Evolutionary conservation across 2,113 vertebrate genomes (phyloP), one percentile per base, ranked within the genome.

Genomic region (Notarius lentiginosus): DNA sequence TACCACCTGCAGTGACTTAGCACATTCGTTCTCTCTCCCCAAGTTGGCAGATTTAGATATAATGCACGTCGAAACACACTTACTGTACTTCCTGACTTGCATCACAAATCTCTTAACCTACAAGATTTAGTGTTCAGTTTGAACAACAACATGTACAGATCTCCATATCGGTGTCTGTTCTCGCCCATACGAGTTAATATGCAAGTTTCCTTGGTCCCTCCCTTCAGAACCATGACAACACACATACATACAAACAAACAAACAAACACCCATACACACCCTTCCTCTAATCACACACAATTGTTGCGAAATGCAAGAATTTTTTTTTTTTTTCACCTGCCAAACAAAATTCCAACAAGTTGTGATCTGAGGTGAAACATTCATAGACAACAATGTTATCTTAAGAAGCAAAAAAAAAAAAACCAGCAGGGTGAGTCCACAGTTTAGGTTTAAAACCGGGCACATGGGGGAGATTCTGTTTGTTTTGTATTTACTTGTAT

Each of bases 221-320:
- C 24, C 5, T 84, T 72, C 56, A 75, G 18, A 14, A 72, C 86
- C 86, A 87, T 87, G 68, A 87, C 84, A 87, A 84, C 75, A 86
- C 10, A 27, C 24, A 80, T 49, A 30, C 70, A 86, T 24, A 89
- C 24, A 84, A 55, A 66, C 70, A 86, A 30, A 89, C 24, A 84
- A 55, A 66, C 72, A 79, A 53, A 76, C 30, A 14, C 47, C 75
- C 56, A 60, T 70, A 79, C 84, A 61, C 80, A 73, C 84, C 60
- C 47, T 82, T 73, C 68, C 79, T 75, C 79, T 75, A 73, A 75
- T 81, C 63, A 60, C 77, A 60, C 56, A 82, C 80, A 72, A 73
- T 75, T 47, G 83, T 75, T 83, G 55, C 68, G 27, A 84, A 34
- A 87, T 34, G 63, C 61, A 87, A 83, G 34, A 85, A 53, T 66